Evolutionary conservation across 1,140 invertebrate species (phyloP).

Genomic region (Microplitis mediator): DNA sequence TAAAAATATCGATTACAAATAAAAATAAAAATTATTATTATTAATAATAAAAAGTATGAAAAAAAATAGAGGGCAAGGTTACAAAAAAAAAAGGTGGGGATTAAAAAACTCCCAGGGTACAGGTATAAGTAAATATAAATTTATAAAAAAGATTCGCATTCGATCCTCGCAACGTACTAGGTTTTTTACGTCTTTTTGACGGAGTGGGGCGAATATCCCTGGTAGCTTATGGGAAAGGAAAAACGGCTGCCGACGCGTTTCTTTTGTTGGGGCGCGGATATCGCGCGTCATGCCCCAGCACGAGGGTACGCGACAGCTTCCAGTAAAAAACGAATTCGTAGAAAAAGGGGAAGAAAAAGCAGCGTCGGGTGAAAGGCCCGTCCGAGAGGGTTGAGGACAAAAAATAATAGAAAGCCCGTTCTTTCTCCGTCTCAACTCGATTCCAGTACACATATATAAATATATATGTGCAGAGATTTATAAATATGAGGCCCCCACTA

Average conservation of each 20-base stretch:
- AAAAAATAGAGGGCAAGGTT: conserved; percentile 7
- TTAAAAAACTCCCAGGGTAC: conserved; percentile 21
- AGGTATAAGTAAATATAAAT: conserved; percentile 6
- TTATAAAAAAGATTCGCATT: no score
- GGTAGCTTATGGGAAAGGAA: conserved; percentile 14
- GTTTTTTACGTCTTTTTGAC: background rate
- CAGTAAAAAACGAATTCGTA: no score
- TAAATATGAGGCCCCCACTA: conserved; percentile 27
- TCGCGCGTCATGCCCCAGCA: conserved; percentile 12
- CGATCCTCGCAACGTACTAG: background rate
- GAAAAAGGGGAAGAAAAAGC: conserved; percentile 45
- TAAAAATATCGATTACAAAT: no score
- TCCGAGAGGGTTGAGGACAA: conserved; percentile 25
- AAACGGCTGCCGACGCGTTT: conserved; percentile 21
- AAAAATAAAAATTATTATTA: no score
- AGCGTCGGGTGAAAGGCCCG: conserved; percentile 39
- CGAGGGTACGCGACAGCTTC: conserved; percentile 8
- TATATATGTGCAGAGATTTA: background rate
- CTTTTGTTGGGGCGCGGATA: background rate
- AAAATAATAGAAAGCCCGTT: background rate
- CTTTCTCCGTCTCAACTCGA: no score
- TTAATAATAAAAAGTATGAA: background rate
- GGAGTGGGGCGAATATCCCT: conserved; percentile 11
- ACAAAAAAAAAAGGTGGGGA: background rate
- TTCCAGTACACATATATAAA: no score